These are phyloP conservation scores for Anticlea derivata DNA, from an alignment of 2,888 invertebrate species.

Conservation along the genomic window DNA sequence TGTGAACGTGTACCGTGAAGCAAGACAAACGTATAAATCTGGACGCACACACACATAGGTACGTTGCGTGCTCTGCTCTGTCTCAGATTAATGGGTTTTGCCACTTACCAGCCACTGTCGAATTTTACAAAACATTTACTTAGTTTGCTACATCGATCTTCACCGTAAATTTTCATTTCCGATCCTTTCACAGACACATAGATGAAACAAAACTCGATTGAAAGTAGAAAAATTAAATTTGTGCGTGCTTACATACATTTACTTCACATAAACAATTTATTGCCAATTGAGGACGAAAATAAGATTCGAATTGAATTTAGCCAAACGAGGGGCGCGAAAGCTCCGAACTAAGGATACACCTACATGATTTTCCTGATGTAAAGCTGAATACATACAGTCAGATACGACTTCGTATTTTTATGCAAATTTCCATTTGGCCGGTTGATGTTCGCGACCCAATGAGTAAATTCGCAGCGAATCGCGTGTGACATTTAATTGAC, in stretches of 20 bases:
- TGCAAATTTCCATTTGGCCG: constrained; percentile 75
- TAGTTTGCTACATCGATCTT: constrained; percentile 18
- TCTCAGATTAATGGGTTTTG: constrained; percentile 59
- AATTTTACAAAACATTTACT: constrained; percentile 48
- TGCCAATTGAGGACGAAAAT: constrained; percentile 44
- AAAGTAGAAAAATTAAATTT: constrained; percentile 22
- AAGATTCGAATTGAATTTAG: constrained; percentile 41
- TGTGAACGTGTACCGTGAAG: constrained; percentile 52
- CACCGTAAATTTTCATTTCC: constrained; percentile 22
- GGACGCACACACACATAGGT: constrained; percentile 60
- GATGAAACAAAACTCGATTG: constrained; percentile 33
- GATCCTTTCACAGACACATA: constrained; percentile 12
- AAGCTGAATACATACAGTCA: constrained; percentile 40
- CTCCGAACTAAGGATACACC: constrained; percentile 37
- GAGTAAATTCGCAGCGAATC: constrained; percentile 74
- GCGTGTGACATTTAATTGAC: constrained; percentile 78
- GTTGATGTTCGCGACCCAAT: constrained; percentile 70
- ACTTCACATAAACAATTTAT: constrained; percentile 43
- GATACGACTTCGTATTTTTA: constrained; percentile 57
- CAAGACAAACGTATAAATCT: constrained; percentile 69
- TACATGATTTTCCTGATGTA: constrained; percentile 35
- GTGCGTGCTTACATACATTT: constrained; percentile 29
- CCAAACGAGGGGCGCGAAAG: constrained; percentile 31
- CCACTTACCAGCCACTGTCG: constrained; percentile 56
- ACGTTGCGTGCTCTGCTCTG: constrained; percentile 63